Percentiles rank a stretch among this genome's conserved stretches.
Evolutionary conservation across 2,797 vertebrate genomes (phyloP).

Genomic region (Acestrorhynchus altus): DNA sequence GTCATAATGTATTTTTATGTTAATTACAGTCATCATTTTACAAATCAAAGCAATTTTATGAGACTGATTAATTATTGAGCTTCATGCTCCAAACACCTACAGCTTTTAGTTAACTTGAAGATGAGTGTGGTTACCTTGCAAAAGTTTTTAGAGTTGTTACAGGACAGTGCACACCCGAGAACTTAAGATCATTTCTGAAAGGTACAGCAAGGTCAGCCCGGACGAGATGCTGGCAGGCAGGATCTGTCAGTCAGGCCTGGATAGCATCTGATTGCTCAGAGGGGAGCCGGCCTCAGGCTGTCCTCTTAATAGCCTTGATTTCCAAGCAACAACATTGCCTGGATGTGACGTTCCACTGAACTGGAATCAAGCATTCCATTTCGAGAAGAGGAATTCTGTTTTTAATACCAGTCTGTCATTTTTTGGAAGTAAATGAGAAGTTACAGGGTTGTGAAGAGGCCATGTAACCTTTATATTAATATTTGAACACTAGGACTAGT

Average conservation of each 20-base stretch:
- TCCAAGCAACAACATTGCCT: neutral
- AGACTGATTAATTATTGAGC: too few species aligned
- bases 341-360: neutral
- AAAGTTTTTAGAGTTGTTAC: neutral
- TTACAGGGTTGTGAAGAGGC: neutral
- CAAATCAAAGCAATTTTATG: too few species aligned
- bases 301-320: neutral
- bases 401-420: constrained; percentile 6
- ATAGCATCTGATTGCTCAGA: constrained; percentile 11
- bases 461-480: neutral
- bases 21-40: too few species aligned
- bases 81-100: too few species aligned
- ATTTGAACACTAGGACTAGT: neutral
- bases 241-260: neutral
- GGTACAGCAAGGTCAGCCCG: neutral
- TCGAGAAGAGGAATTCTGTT: neutral
- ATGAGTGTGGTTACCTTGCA: neutral
- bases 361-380: neutral
- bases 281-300: neutral
- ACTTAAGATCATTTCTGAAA: neutral
- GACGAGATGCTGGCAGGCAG: constrained; percentile 3
- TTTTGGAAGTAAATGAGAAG: neutral
- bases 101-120: neutral
- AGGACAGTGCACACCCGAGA: neutral
- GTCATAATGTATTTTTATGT: too few species aligned